Percentiles rank a stretch among this genome's conserved stretches.
Evolutionary conservation across 2,113 vertebrate species (phyloP).

Genomic region (mouse (Mus musculus)): DNA sequence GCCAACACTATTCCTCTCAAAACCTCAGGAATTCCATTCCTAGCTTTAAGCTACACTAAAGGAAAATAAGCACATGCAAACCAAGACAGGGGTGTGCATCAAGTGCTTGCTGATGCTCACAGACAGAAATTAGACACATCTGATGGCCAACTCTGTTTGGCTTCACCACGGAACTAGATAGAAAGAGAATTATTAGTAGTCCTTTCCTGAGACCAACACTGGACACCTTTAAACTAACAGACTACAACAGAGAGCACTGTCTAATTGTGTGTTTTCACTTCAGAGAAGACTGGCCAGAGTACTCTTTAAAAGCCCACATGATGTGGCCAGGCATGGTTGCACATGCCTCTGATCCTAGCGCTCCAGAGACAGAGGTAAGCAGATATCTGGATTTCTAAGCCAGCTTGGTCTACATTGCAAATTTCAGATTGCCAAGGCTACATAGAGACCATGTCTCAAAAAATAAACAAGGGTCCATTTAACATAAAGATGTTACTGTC

Average conservation of each 20-base stretch:
- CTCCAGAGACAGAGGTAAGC: background rate
- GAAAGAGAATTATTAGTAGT: conserved; percentile 74
- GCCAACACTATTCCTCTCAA: conserved; percentile 87
- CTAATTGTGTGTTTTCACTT: conserved; percentile 54
- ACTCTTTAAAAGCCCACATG: conserved; percentile 22
- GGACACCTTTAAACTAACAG: background rate
- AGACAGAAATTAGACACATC: conserved; percentile 85
- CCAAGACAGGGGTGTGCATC: conserved; percentile 82
- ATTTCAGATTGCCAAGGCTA: background rate
- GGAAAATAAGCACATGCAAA: conserved; percentile 87
- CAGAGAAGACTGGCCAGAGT: background rate
- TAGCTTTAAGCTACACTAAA: conserved; percentile 88
- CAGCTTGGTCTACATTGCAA: background rate
- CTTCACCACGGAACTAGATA: conserved; percentile 69
- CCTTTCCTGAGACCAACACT: conserved; percentile 51
- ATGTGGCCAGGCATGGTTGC: background rate
- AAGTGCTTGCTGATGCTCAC: conserved; percentile 87
- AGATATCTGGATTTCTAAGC: background rate
- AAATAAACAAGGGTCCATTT: background rate
- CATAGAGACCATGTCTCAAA: background rate
- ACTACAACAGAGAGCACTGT: conserved; percentile 60
- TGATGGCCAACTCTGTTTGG: conserved; percentile 80
- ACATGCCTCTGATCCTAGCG: background rate
- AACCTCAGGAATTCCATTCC: conserved; percentile 89
- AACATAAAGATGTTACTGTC: conserved; percentile 48